Percentiles rank a stretch among this genome's conserved stretches.
phyloP scores from a whole-genome alignment of 2,888 invertebrate species.

The Coleophora deauratella region DNA sequence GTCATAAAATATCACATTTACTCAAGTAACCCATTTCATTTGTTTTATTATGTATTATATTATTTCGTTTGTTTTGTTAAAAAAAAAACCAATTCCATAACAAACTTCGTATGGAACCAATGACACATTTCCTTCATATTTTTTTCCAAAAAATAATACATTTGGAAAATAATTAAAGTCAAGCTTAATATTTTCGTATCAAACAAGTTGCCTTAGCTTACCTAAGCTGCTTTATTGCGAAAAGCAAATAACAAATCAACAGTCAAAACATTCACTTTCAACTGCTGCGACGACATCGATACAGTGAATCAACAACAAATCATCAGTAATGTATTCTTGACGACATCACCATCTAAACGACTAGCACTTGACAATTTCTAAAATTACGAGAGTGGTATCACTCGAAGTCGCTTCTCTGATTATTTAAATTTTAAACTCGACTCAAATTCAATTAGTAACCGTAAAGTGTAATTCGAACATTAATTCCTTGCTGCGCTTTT shows the following conservation, averaged over 20 bases:
- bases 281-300: constrained; percentile 41
- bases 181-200: no score
- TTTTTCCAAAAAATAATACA: no score
- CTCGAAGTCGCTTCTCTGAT: constrained; percentile 15
- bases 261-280: constrained; percentile 66
- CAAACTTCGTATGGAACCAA: no score
- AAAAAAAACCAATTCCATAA: no score
- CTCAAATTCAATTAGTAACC: constrained; percentile 8
- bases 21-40: no score
- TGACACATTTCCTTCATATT: no score
- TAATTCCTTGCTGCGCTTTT: constrained; percentile 26
- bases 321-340: constrained; percentile 25
- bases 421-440: constrained; percentile 1
- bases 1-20: no score
- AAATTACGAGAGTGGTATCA: constrained; percentile 26
- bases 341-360: constrained; percentile 23
- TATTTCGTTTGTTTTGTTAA: no score
- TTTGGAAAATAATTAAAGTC: no score
- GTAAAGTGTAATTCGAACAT: constrained; percentile 20
- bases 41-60: no score
- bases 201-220: no score
- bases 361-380: constrained; percentile 24
- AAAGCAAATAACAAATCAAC: constrained; percentile 61
- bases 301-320: constrained; percentile 30
- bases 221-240: no score